Evolutionary conservation across 2,113 vertebrate species (phyloP).

Genomic region (Macquaria australasica): DNA sequence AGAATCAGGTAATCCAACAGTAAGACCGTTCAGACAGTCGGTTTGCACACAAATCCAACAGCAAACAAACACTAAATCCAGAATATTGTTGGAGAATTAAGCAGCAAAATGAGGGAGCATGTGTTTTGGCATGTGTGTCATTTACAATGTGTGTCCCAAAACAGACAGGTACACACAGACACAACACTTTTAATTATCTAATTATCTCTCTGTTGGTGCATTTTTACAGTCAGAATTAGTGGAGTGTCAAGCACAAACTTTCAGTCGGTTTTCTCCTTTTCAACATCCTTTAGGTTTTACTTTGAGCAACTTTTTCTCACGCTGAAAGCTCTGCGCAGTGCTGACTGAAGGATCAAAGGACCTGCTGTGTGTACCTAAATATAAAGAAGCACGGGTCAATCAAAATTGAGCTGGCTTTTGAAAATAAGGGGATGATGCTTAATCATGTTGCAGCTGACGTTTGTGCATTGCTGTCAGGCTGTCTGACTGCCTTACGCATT

Average conservation of each 20-base stretch:
- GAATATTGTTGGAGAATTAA: conserved; percentile 21
- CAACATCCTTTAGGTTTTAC: conserved; percentile 41
- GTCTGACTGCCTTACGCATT: conserved; percentile 25
- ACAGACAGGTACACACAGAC: conserved; percentile 1
- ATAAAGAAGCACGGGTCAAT: conserved; percentile 65
- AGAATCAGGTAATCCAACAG: conserved; percentile 18
- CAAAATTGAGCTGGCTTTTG: conserved; percentile 59
- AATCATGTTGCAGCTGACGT: conserved; percentile 40
- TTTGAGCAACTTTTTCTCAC: conserved; percentile 10
- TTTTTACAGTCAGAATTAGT: conserved; percentile 19
- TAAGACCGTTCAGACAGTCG: neutral
- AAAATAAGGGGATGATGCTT: conserved; percentile 56
- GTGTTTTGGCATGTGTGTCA: conserved; percentile 13
- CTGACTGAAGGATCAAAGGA: conserved; percentile 61
- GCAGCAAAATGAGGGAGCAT: conserved; percentile 9
- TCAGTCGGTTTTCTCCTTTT: neutral
- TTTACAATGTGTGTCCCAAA: conserved; percentile 10
- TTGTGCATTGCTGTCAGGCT: conserved; percentile 51
- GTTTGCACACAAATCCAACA: conserved; percentile 27
- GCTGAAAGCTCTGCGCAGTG: conserved; percentile 23
- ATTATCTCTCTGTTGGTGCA: neutral
- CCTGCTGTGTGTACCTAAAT: conserved; percentile 48
- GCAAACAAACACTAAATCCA: conserved; percentile 30
- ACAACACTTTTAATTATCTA: conserved; percentile 23
- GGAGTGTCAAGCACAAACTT: conserved; percentile 28